Conservation (phyloP, 2,797 vertebrate genomes). For the Champsocephalus esox region DNA sequence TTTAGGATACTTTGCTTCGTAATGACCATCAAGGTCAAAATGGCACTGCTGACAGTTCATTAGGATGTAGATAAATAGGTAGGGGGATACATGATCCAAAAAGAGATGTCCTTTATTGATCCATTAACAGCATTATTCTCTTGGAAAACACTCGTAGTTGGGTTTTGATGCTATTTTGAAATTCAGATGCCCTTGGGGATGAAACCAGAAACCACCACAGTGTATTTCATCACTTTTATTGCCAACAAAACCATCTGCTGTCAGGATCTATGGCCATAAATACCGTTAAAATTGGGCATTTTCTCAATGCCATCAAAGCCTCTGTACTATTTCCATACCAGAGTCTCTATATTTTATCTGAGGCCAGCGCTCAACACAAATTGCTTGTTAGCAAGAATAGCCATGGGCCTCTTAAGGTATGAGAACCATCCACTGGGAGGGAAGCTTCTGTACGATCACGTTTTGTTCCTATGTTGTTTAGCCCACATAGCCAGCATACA, state of each 20-base stretch:
- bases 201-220: slow-evolving; percentile 13
- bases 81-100: slow-evolving; percentile 45
- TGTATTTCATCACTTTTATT: slow-evolving; percentile 2
- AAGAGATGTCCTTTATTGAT: slow-evolving; percentile 71
- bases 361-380: slow-evolving; percentile 49
- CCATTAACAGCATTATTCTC: slow-evolving; percentile 42
- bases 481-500: slow-evolving; percentile 24
- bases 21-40: slow-evolving; percentile 54
- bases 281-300: slow-evolving; percentile 11
- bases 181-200: slow-evolving; percentile 35
- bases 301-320: slow-evolving; percentile 15
- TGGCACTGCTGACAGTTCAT: slow-evolving; percentile 51
- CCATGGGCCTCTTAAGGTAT: slow-evolving; percentile 53
- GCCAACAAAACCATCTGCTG: slow-evolving; percentile 28
- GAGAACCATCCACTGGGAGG: slow-evolving; percentile 33
- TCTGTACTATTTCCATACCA: slow-evolving; percentile 24
- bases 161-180: slow-evolving; percentile 48
- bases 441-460: slow-evolving; percentile 26
- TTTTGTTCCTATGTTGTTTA: slow-evolving; percentile 27
- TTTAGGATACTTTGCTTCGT: slow-evolving; percentile 60
- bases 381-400: slow-evolving; percentile 66
- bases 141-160: slow-evolving; percentile 30
- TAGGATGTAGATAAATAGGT: slow-evolving; percentile 58
- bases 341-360: slow-evolving; percentile 41
- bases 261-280: slow-evolving; percentile 9